phyloP scores from a whole-genome alignment of 2,797 vertebrate genomes.

The Diceros bicornis region DNA sequence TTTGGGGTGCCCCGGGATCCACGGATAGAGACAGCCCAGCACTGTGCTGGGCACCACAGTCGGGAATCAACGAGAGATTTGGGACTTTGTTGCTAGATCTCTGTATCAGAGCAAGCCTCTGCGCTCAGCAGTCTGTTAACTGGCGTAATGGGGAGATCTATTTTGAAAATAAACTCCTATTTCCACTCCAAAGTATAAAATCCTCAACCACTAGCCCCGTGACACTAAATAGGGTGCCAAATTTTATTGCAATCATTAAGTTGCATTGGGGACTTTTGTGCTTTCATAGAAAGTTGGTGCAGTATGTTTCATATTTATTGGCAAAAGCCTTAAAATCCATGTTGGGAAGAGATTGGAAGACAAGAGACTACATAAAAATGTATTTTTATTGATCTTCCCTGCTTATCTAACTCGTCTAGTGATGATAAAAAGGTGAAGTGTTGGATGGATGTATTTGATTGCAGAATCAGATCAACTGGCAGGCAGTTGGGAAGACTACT shows the following conservation, averaged over 20 bases:
- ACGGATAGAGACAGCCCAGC: neutral
- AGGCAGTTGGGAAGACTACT: neutral
- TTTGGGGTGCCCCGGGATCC: neutral
- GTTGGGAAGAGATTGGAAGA: too few species aligned
- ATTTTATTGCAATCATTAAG: accelerated
- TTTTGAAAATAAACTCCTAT: neutral
- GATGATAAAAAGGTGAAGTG: neutral
- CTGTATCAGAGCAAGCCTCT: neutral
- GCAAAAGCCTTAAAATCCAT: neutral
- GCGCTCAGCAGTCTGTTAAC: accelerated
- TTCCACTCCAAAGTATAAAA: too few species aligned
- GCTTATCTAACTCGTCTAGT: neutral
- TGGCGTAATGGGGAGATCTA: neutral
- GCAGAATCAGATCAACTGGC: neutral
- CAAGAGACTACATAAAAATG: neutral
- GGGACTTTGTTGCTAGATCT: neutral
- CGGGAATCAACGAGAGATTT: accelerated
- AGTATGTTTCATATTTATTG: neutral
- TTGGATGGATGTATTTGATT: neutral
- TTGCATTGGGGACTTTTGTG: neutral
- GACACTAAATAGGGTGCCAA: accelerated
- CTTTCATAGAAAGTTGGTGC: neutral
- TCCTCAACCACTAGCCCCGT: neutral
- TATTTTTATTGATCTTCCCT: neutral
- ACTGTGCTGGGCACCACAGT: accelerated